A percentile compares a stretch with the other conserved stretches of the same genome.
These are phyloP conservation scores for Collichthys lucidus DNA, from an alignment of 2,113 vertebrate species.

Conservation along the genomic window DNA sequence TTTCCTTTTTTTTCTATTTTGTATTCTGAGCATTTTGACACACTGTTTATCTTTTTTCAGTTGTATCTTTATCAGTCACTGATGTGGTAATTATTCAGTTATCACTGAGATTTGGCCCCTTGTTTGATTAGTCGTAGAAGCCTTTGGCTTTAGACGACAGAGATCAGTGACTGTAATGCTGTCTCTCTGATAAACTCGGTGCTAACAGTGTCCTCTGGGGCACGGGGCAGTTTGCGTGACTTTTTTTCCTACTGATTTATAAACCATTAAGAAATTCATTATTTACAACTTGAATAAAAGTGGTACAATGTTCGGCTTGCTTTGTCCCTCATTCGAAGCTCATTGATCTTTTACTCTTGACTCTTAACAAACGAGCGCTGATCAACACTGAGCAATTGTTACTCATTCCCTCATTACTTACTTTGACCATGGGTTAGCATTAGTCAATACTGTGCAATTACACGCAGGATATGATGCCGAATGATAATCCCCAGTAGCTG, in stretches of 20 bases:
- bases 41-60: background rate
- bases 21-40: background rate
- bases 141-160: background rate
- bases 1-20: background rate
- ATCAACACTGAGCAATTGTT: conserved; percentile 10
- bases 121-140: background rate
- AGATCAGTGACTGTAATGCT: no score
- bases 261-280: background rate
- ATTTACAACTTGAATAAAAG: background rate
- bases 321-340: conserved; percentile 25
- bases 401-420: conserved; percentile 22
- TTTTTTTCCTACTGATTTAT: background rate
- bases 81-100: background rate
- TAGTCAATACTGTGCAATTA: conserved; percentile 65
- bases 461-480: conserved; percentile 60
- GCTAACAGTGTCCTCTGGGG: no score
- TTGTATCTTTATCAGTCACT: background rate
- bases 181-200: background rate
- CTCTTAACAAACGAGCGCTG: conserved; percentile 17
- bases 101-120: background rate
- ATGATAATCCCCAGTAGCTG: conserved; percentile 64
- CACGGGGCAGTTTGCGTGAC: no score
- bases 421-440: conserved; percentile 39
- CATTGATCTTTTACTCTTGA: conserved; percentile 26
- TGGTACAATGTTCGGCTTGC: background rate